A percentile compares a stretch with the other conserved stretches of the same genome.
These are phyloP conservation scores for Thera obeliscata DNA, from an alignment of 2,888 invertebrate genomes.

Conservation along the genomic window DNA sequence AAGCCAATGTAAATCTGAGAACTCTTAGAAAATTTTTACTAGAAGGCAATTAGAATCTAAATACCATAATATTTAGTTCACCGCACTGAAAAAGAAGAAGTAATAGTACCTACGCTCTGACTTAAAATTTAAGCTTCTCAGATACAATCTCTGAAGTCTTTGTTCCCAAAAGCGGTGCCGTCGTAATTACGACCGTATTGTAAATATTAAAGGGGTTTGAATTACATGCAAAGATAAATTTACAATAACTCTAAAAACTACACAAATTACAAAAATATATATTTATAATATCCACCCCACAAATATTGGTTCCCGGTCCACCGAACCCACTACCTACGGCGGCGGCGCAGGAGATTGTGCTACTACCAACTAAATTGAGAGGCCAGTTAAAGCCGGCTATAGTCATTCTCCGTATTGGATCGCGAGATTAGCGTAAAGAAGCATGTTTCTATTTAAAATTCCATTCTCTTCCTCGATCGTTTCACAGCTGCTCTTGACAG, in stretches of 20 bases:
- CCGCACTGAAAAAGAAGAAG: not conserved
- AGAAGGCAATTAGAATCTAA: constrained; percentile 9
- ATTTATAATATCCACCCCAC: too few species aligned
- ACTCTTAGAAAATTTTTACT: not conserved
- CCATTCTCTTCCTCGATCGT: constrained; percentile 51
- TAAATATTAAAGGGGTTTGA: not conserved
- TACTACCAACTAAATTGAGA: not conserved
- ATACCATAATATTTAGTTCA: constrained; percentile 12
- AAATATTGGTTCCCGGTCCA: too few species aligned
- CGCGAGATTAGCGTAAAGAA: constrained; percentile 62
- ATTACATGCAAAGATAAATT: not conserved
- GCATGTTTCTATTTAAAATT: constrained; percentile 74
- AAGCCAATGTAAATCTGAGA: not conserved
- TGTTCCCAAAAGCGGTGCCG: not conserved
- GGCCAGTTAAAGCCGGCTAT: constrained; percentile 25
- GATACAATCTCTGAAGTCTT: constrained; percentile 16
- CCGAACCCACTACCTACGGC: too few species aligned
- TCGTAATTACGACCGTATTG: not conserved
- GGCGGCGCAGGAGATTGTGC: too few species aligned
- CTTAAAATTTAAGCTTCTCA: constrained; percentile 3
- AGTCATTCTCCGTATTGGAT: constrained; percentile 39
- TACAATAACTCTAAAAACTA: too few species aligned
- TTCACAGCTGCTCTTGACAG: constrained; percentile 64
- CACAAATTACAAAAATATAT: too few species aligned
- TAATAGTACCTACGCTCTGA: not conserved